A percentile compares a stretch with the other conserved stretches of the same genome.
Conservation (phyloP, 2,113 vertebrate genomes). For the Calyptomena viridis region DNA sequence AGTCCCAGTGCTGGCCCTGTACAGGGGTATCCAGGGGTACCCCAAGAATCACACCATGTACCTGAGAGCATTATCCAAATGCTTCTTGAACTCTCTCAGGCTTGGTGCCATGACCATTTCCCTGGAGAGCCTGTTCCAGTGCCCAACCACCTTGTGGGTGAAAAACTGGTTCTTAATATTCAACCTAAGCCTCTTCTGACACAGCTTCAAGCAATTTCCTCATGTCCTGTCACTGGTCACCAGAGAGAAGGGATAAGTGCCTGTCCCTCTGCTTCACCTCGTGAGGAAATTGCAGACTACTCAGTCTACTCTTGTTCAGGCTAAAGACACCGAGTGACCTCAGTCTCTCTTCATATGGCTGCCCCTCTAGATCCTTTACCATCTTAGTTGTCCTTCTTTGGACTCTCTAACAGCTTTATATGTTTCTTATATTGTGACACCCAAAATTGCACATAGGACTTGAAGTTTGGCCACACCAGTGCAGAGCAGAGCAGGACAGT, state of each 20-base stretch:
- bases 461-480: accelerated
- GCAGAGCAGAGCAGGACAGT: no score
- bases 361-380: neutral
- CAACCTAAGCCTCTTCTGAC: neutral
- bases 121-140: neutral
- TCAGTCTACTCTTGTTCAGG: neutral
- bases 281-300: neutral
- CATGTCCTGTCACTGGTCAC: neutral
- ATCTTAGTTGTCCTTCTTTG: neutral
- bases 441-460: neutral
- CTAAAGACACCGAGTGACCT: neutral
- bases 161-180: neutral
- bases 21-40: no score
- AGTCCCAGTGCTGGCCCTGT: neutral
- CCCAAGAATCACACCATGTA: neutral
- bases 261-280: neutral
- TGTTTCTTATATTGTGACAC: neutral
- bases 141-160: neutral
- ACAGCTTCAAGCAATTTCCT: neutral
- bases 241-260: neutral
- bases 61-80: neutral
- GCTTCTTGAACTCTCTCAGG: neutral
- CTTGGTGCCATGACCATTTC: neutral
- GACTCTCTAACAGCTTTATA: neutral
- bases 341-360: neutral